Evolutionary conservation across 2,888 invertebrate species (phyloP).

Genomic region (Drosophila kanekoi): DNA sequence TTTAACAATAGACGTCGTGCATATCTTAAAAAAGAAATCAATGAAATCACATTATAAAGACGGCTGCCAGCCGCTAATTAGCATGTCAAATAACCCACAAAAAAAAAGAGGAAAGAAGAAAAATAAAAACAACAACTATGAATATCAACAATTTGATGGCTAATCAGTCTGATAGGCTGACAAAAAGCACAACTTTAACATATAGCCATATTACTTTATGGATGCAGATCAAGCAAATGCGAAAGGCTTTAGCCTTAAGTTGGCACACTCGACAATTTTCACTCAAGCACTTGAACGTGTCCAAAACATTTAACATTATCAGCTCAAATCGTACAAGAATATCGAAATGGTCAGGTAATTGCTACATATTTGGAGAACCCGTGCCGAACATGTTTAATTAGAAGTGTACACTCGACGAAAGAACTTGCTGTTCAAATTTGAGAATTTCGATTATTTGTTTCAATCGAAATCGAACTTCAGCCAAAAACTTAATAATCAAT

Average conservation of each 20-base stretch:
- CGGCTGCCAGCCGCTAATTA: constrained; percentile 30
- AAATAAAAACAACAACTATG: not conserved
- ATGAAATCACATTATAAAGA: constrained; percentile 19
- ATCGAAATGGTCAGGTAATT: not conserved
- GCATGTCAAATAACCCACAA: constrained; percentile 17
- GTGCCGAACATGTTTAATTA: not conserved
- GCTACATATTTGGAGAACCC: not conserved
- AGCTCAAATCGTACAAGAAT: not conserved
- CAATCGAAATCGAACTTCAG: too few species aligned
- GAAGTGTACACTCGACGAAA: not conserved
- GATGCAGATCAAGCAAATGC: not conserved
- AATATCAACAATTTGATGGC: constrained; percentile 8
- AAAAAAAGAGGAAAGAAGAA: not conserved
- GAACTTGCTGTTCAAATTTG: too few species aligned
- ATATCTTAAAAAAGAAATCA: constrained; percentile 25
- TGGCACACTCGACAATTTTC: constrained; percentile 6
- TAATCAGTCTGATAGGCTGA: constrained; percentile 11
- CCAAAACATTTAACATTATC: constrained; percentile 25
- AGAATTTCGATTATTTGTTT: too few species aligned
- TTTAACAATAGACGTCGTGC: constrained; percentile 16
- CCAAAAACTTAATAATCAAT: too few species aligned
- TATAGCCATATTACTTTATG: too few species aligned
- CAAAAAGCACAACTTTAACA: not conserved
- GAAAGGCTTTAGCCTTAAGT: not conserved
- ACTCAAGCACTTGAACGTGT: constrained; percentile 7